Base-by-base conservation (phyloP, 2,113 vertebrate species). In the Ptychochromis oligacanthus region DNA sequence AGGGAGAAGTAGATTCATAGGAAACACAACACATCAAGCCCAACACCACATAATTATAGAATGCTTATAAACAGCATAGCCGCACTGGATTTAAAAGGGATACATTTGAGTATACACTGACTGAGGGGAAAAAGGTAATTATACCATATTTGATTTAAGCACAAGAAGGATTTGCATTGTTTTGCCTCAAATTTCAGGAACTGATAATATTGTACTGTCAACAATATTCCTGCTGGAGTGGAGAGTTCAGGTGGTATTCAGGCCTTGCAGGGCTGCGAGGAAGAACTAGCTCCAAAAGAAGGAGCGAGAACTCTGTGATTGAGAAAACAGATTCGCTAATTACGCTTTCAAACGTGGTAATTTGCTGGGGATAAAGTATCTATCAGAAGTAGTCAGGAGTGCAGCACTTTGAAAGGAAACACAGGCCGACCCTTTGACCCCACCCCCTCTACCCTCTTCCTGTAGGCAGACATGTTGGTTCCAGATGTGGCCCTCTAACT, bases 291-390 rank as follows among this genome's bases (percentile, higher is more conserved):
- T 95, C 96, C 93, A 88, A 93, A 94, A 95, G 94, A 93, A 94
- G 95, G 96, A 92, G 94, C 77, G 91, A 96, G 96, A 96, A 91
- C 95, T 95, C 96, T 89, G 93, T 96, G 96, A 98, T 98, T 97
- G 97, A 97, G 95, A 97, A 97, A 97, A 97, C 95, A 96, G 96
- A 98, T 97, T 97, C 96, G 93, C 96, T 97, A 98, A 98, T 98
- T 99, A 96, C 92, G 93, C 95, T 96, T 97, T 97, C 95, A 97
- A 97, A 97, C 94, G 95, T 95, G 94, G 96, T 97, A 97, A 98
- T 97, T 99, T 97, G 96, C 96, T 91, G 95, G 93, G 96, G 96
- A 97, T 98, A 97, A 98, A 97, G 97, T 97, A 99, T 97, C 96
- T 96, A 97, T 97, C 97, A 98, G 96, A 96, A 96, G 95, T 91